A percentile compares a stretch with the other conserved stretches of the same genome.
Conservation (phyloP, 1,140 invertebrate genomes). For the Globodera rostochiensis region DNA sequence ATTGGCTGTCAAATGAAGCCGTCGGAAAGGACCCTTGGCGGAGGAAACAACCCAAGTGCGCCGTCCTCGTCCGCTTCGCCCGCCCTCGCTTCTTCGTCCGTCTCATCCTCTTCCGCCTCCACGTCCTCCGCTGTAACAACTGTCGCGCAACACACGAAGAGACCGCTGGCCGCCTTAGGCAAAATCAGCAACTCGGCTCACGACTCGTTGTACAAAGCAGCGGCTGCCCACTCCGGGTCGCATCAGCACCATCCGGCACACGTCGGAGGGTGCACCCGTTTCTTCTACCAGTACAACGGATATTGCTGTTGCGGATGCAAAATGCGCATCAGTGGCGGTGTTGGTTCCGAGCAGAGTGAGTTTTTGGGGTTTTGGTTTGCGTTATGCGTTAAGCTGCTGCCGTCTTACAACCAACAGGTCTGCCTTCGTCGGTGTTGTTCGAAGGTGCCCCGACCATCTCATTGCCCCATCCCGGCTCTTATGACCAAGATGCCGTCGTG, state of each 20-base stretch:
- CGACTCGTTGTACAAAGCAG: constrained; percentile 14
- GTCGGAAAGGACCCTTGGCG: neutral
- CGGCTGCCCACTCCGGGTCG: constrained; percentile 5
- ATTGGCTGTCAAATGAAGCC: neutral
- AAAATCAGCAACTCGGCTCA: constrained; percentile 18
- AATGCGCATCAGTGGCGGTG: constrained; percentile 19
- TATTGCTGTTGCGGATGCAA: constrained; percentile 29
- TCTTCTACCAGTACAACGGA: constrained; percentile 36
- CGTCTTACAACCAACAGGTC: constrained; percentile 2
- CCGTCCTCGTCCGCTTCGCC: neutral
- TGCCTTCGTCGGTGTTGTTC: constrained; percentile 44
- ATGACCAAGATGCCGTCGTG: neutral
- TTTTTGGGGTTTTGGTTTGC: neutral
- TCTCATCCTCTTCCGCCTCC: neutral
- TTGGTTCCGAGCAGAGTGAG: constrained; percentile 31
- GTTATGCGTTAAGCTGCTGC: neutral
- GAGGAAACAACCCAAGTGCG: constrained; percentile 9
- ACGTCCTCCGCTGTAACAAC: neutral
- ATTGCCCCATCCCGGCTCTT: constrained; percentile 38
- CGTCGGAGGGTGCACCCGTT: constrained; percentile 8
- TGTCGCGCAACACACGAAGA: neutral
- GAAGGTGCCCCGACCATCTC: constrained; percentile 48
- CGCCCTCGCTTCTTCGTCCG: too few relatives aligned
- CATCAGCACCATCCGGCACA: constrained; percentile 26
- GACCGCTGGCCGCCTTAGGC: neutral